Evolutionary conservation across 2,888 invertebrate species (phyloP), one percentile per base, ranked within the genome.

Genomic region (Malthinus seriepunctatus): DNA sequence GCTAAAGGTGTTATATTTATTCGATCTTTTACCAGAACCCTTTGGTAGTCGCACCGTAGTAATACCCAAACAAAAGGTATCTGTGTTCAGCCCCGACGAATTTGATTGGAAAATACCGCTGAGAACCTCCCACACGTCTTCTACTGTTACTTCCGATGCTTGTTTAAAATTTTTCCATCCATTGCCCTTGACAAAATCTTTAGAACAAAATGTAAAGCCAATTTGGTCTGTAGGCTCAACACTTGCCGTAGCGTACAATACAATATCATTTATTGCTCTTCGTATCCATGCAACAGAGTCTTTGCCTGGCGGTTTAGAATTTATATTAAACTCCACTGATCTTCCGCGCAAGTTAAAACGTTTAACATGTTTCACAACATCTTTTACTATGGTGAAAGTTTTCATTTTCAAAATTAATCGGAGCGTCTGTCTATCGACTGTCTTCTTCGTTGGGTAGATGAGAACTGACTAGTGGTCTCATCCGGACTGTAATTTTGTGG

Each of bases 1-100:
- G 0, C 31, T 8, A 50, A 60, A 65, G 8, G 31, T 56, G 31
- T 39, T 39, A 8, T 39, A 15, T 23, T 23, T 23, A 23, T 23
- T 23, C n/a, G n/a, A n/a, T 42, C 37, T 39, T 4, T 32, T 32
- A 15, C 56, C 63, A 8, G 31, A 35, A n/a, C 52, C 59, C 34
- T 12, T 33, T 32, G 56, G 58, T 5, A 60, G 9, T 4, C 37
- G 35, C 1, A 62, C 61, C 12, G 56, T 54, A 33, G 61, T 59
- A n/a, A 63, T 48, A 34, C 39, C 50, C 8, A 63, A 23, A 23
- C 51, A 53, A 51, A 63, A 69, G n/a, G 62, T 65, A 42, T 65
- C 65, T 0, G 63, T 56, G 14, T 50, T 60, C 1, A 65, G 32
- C 0, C 57, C 60, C 0, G 38, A 34, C 6, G 53, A 50, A 45